Evolutionary conservation across 2,113 vertebrate genomes (phyloP), one percentile per base, ranked within the genome.

Genomic region (Melanerpes formicivorus): DNA sequence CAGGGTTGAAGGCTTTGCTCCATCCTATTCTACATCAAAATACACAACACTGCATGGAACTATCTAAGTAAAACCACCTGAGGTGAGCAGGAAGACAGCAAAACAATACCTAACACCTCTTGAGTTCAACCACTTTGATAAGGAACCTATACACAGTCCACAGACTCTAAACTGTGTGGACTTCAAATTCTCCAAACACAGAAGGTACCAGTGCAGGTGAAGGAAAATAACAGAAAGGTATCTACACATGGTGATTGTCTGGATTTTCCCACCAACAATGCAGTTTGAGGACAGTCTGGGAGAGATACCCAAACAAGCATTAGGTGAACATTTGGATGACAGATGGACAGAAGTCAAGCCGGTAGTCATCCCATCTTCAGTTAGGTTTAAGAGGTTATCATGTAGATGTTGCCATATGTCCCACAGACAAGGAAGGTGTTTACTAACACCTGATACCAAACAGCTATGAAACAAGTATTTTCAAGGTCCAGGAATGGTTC

Each of bases 321-420:
- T 71, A 94, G 80, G 79, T 80, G 69, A 93, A 90, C 76, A 90
- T 91, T 52, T 77, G 88, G 72, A 87, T 87, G 55, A 88, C 78
- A 87, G 87, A 93, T 58, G 82, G 88, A 65, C 1, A 84, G 46
- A 85, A 85, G 72, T 82, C 82, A 94, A 90, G 72, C 60, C 4
- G 3, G 87, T 48, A 80, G 90, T 70, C 76, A 93, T 25, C 72
- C 85, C 64, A 80, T 77, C 72, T 94, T 76, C 65, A 88, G 72
- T 59, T 90, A 50, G 55, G 69, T 88, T 91, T 90, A 90, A 82
- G 92, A 85, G 76, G 80, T 85, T 93, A 87, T 73, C 67, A 44
- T 46, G 76, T 25, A 54, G 64, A 87, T 87, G 56, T 55, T 80
- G 67, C 79, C 79, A 22, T 85, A 88, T 59, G 59, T 74, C 34